Percentiles rank a stretch among this genome's conserved stretches.
phyloP scores from a whole-genome alignment of 2,797 vertebrate genomes.

The Falco peregrinus region DNA sequence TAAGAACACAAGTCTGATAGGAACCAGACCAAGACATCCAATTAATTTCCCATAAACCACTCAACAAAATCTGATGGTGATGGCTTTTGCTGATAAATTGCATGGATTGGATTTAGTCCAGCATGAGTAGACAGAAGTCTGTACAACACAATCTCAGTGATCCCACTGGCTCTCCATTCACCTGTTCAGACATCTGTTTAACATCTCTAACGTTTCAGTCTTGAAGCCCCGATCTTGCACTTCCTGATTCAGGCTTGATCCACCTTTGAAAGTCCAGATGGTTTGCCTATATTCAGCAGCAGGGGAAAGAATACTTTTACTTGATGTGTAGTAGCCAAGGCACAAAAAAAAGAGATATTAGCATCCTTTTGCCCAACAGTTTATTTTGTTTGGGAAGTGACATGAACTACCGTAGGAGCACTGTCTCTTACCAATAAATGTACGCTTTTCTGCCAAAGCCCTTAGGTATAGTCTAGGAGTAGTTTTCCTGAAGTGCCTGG shows the following conservation, averaged over 20 bases:
- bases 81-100: conserved; percentile 1
- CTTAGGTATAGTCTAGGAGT: neutral
- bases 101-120: neutral
- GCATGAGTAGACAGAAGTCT: neutral
- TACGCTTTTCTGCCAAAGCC: neutral
- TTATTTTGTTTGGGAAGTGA: neutral
- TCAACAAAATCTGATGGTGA: neutral
- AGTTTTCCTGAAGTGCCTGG: neutral
- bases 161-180: neutral
- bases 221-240: neutral
- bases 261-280: neutral
- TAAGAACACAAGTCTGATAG: neutral
- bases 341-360: fast-evolving
- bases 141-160: neutral
- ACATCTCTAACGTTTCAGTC: neutral
- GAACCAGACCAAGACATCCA: neutral
- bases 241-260: neutral
- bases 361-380: neutral
- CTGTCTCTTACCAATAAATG: fast-evolving
- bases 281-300: neutral
- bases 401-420: neutral
- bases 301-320: neutral
- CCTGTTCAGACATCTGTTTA: neutral
- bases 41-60: neutral
- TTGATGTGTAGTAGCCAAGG: neutral